Percentiles rank a stretch among this genome's conserved stretches.
These are phyloP conservation scores for Plebejus anna DNA, from an alignment of 2,888 invertebrate species.

Conservation along the genomic window DNA sequence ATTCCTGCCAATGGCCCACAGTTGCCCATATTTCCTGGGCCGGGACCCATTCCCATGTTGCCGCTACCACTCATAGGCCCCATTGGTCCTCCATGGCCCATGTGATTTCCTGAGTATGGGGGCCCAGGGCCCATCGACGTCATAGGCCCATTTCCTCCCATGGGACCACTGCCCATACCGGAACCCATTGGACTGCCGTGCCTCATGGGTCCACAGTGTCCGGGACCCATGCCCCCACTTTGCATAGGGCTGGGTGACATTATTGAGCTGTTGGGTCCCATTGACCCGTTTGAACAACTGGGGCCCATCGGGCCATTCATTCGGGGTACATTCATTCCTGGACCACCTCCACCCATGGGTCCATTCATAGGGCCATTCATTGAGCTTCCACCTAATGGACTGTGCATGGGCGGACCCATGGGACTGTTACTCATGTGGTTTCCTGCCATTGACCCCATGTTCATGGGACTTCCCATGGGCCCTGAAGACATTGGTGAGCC, in stretches of 20 bases:
- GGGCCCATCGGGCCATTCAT: slow-evolving; percentile 80
- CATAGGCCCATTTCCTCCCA: slow-evolving; percentile 77
- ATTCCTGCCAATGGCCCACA: slow-evolving; percentile 75
- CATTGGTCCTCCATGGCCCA: slow-evolving; percentile 76
- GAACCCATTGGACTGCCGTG: slow-evolving; percentile 78
- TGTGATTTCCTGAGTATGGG: slow-evolving; percentile 72
- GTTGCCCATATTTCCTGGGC: slow-evolving; percentile 72
- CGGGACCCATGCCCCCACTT: slow-evolving; percentile 72
- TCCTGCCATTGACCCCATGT: slow-evolving; percentile 81
- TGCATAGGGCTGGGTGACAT: slow-evolving; percentile 78
- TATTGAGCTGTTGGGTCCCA: slow-evolving; percentile 78
- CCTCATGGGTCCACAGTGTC: slow-evolving; percentile 77
- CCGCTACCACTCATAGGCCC: slow-evolving; percentile 68
- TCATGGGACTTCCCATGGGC: slow-evolving; percentile 87
- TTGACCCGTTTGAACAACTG: slow-evolving; percentile 78
- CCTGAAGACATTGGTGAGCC: slow-evolving; percentile 85
- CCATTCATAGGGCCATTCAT: slow-evolving; percentile 80
- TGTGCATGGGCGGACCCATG: slow-evolving; percentile 88
- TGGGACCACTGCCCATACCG: slow-evolving; percentile 79
- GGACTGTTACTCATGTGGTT: slow-evolving; percentile 85
- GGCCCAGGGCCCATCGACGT: slow-evolving; percentile 73
- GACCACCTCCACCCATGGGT: slow-evolving; percentile 81
- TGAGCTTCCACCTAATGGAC: slow-evolving; percentile 80
- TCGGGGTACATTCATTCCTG: slow-evolving; percentile 76
- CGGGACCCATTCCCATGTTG: slow-evolving; percentile 72